Conservation (phyloP, 2,888 invertebrate genomes). For the Boloria euphrosyne region DNA sequence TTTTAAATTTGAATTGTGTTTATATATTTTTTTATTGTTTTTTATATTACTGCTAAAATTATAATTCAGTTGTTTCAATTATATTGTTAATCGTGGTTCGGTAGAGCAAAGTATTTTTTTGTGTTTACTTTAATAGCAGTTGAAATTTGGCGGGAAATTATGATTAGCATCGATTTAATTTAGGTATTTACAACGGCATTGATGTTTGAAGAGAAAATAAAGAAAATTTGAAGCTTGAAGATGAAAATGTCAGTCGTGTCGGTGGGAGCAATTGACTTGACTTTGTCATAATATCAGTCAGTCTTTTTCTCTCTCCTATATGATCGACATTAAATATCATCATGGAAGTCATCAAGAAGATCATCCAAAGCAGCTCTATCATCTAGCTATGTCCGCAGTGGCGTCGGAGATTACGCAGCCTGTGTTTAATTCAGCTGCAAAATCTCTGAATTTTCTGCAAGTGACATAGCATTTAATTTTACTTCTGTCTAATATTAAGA, state of each 20-base stretch:
- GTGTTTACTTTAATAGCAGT: conserved; percentile 50
- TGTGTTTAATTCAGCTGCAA: conserved; percentile 74
- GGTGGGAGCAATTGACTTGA: conserved; percentile 87
- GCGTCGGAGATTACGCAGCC: conserved; percentile 79
- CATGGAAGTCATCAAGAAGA: conserved; percentile 22
- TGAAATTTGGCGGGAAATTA: conserved; percentile 41
- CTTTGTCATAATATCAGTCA: conserved; percentile 84
- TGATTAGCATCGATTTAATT: conserved; percentile 45
- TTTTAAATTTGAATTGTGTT: conserved; percentile 47
- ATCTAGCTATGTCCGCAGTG: conserved; percentile 70
- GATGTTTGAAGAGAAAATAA: conserved; percentile 46
- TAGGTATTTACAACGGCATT: conserved; percentile 51
- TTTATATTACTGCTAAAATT: conserved; percentile 39
- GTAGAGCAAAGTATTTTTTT: conserved; percentile 47
- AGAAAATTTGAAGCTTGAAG: conserved; percentile 50
- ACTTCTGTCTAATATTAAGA: background rate
- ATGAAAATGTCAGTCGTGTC: conserved; percentile 71
- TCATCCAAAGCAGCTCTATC: conserved; percentile 29
- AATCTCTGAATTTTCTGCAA: conserved; percentile 79
- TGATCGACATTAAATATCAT: conserved; percentile 75
- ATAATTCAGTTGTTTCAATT: background rate
- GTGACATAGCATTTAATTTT: conserved; percentile 52
- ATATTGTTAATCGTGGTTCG: background rate
- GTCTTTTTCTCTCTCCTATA: conserved; percentile 92
- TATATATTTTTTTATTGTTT: conserved; percentile 48